Base-by-base conservation (phyloP, 2,113 vertebrate genomes). In the Paratilapia polleni region DNA sequence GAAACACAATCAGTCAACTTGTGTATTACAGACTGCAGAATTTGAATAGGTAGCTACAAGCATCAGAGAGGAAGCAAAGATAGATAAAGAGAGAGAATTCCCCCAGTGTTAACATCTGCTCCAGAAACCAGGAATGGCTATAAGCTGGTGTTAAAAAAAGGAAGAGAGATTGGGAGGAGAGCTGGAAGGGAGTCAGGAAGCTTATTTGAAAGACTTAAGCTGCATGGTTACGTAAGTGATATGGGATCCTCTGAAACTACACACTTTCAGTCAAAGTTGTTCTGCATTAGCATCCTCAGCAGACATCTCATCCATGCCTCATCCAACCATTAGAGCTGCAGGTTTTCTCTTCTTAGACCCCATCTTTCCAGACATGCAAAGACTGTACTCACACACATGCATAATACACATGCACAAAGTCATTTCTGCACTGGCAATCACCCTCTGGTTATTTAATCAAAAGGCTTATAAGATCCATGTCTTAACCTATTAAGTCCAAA, bases 211-310 rank as follows among this genome's bases (percentile, higher is more conserved):
- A 82, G 90, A 88, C 85, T 89, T 86, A 84, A 92, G 85, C 92
- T 90, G 82, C 87, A 86, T 87, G 79, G 91, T 94, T 94, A 93
- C 34, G n/a, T 90, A 93, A 94, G 82, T 86, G 89, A 93, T 89
- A 92, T 77, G 80, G 78, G 85, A 90, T 92, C 83, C 87, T 91
- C 82, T 86, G 82, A 89, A 91, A 91, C 75, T 73, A 81, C 26
- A 91, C 73, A 82, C 86, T 82, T 87, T 80, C 62, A 78, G 81
- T 89, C 88, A 82, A 92, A 91, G 85, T 88, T 89, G 79, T 70
- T 87, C 77, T 89, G 77, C 90, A 88, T 89, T 86, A 82, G 80
- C 56, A 84, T 38, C 76, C 41, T 87, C 52, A 60, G 52, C 76
- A 85, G 77, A 87, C 84, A 86, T 66, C 83, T 54, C 61, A 70